These are phyloP conservation scores for Calephelis perditalis DNA, from an alignment of 2,888 invertebrate genomes.

Conservation along the genomic window DNA sequence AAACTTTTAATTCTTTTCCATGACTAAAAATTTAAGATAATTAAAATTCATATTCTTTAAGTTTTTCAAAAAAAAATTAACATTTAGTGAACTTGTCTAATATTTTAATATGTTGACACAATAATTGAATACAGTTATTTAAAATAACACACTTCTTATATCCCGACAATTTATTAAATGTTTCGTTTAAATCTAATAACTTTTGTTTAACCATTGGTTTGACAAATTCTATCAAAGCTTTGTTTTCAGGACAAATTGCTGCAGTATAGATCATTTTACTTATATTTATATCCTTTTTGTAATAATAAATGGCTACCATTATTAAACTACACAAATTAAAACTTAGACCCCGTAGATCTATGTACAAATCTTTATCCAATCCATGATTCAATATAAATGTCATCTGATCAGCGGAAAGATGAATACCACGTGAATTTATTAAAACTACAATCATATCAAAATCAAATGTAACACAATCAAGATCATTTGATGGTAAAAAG, in stretches of 20 bases:
- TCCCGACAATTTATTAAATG: slow-evolving; percentile 46
- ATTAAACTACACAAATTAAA: slow-evolving; percentile 80
- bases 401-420: slow-evolving; percentile 76
- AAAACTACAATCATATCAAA: slow-evolving; percentile 73
- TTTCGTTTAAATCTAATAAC: slow-evolving; percentile 45
- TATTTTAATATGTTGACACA: slow-evolving; percentile 67
- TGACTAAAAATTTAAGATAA: not conserved
- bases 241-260: slow-evolving; percentile 58
- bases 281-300: slow-evolving; percentile 55
- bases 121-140: slow-evolving; percentile 63
- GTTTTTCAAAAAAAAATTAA: slow-evolving; percentile 39
- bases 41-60: not conserved
- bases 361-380: slow-evolving; percentile 80
- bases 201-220: slow-evolving; percentile 55
- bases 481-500: slow-evolving; percentile 81
- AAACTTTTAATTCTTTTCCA: no score
- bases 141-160: slow-evolving; percentile 50
- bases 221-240: slow-evolving; percentile 54
- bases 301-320: slow-evolving; percentile 67
- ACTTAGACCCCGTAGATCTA: slow-evolving; percentile 80
- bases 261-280: slow-evolving; percentile 66
- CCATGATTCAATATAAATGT: slow-evolving; percentile 81
- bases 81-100: slow-evolving; percentile 73
- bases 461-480: slow-evolving; percentile 81
- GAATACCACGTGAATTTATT: slow-evolving; percentile 47